Percentiles rank a stretch among this genome's conserved stretches.
phyloP scores from a whole-genome alignment of 2,797 vertebrate species.

The Sparus aurata region DNA sequence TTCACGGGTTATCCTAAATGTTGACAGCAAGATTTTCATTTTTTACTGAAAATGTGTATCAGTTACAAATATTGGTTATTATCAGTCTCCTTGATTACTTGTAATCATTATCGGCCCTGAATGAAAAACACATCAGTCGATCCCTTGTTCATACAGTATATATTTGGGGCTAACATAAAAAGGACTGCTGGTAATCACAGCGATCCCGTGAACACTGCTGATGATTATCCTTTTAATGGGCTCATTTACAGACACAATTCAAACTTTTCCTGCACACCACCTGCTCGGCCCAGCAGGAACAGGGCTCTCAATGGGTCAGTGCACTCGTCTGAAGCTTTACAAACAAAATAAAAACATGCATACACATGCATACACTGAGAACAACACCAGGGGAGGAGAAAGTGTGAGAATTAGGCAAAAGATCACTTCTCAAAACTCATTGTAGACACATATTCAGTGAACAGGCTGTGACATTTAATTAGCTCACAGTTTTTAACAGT shows the following conservation, averaged over 20 bases:
- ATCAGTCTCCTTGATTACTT: too few species aligned
- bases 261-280: slow-evolving; percentile 56
- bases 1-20: too few species aligned
- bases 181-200: slow-evolving; percentile 2
- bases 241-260: slow-evolving; percentile 26
- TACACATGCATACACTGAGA: slow-evolving; percentile 12
- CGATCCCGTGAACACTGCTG: slow-evolving; percentile 25
- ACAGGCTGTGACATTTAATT: slow-evolving; percentile 80
- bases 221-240: slow-evolving; percentile 47
- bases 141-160: not conserved
- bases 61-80: too few species aligned
- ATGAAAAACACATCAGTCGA: too few species aligned
- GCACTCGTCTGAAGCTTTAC: slow-evolving; percentile 48
- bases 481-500: slow-evolving; percentile 65
- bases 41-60: too few species aligned
- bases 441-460: slow-evolving; percentile 56
- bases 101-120: too few species aligned
- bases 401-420: slow-evolving; percentile 21
- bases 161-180: slow-evolving; percentile 7
- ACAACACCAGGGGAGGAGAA: slow-evolving; percentile 42
- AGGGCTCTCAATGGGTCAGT: slow-evolving; percentile 51
- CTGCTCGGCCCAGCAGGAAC: slow-evolving; percentile 48
- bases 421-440: slow-evolving; percentile 56
- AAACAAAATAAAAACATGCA: not conserved
- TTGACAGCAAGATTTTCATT: too few species aligned